phyloP scores from a whole-genome alignment of 2,797 vertebrate genomes.

The Chaunax sp. region DNA sequence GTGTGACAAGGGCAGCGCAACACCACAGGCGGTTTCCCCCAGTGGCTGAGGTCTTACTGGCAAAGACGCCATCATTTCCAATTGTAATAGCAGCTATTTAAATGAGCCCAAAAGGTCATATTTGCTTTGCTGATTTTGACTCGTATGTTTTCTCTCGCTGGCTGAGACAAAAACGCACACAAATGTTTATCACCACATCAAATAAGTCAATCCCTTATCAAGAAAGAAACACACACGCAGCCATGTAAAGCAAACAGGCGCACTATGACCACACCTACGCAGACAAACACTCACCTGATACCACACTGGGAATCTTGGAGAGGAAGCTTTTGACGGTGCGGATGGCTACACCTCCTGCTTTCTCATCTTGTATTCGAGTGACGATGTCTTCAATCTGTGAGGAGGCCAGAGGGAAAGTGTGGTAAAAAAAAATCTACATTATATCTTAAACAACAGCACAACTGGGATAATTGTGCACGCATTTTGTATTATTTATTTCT shows the following conservation, averaged over 20 bases:
- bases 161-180: constrained; percentile 20
- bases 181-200: not conserved
- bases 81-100: constrained; percentile 56
- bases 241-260: not conserved
- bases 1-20: constrained; percentile 46
- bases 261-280: not conserved
- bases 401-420: constrained; percentile 36
- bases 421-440: not conserved
- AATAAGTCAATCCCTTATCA: not conserved
- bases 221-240: not conserved
- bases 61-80: constrained; percentile 61
- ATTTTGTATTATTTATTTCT: too few species aligned
- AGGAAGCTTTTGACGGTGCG: constrained; percentile 98
- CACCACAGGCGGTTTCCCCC: constrained; percentile 44
- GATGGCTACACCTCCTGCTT: constrained; percentile 92
- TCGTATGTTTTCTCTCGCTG: constrained; percentile 10
- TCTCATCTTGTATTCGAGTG: constrained; percentile 94
- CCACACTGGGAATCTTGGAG: constrained; percentile 96
- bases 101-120: constrained; percentile 72
- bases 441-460: constrained; percentile 4
- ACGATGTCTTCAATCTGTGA: constrained; percentile 94
- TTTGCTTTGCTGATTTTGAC: constrained; percentile 55
- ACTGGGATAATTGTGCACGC: too few species aligned
- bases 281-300: constrained; percentile 85
- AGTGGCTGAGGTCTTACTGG: constrained; percentile 46